Base-by-base conservation (phyloP, 2,888 invertebrate genomes). In the Hyles lineata region DNA sequence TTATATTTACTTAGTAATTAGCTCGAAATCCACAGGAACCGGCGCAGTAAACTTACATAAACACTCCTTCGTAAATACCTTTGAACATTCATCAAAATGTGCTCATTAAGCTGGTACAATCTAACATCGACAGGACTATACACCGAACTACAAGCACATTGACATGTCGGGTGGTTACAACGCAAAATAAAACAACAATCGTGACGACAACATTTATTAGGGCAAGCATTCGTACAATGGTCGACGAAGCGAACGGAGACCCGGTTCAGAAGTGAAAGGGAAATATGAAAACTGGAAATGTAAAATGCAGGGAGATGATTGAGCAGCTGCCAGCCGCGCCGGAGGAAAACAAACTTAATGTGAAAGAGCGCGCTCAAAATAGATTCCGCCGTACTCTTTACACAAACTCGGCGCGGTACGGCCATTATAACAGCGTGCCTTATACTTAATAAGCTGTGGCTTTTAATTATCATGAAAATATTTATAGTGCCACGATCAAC, bases 111-210 rank as follows among this genome's bases (percentile, higher is more conserved):
- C 67, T 23, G 21, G 43, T 35, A 35, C 32, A 32, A 62, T 63
- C 43, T 62, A 62, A 63, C 63, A 63, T 63, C 15, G 63, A 63
- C 74, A 74, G 76, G 78, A 74, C 81, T 83, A 83, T 77, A 84
- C 81, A 85, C 80, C 73, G 76, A 81, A 85, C 83, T 86, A 80
- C 71, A 80, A 74, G 55, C 32, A 61, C 61, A 52, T 35, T 21
- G 32, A 55, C 55, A 52, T 61, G 50, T 35, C 23, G 43, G 55
- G 70, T 70, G 76, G 77, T 76, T 77, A 84, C 82, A 85, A 90
- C 88, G 87, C 89, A 91, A 89, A 91, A 94, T 93, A 90, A 93
- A 94, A 94, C 93, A 90, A 92, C 92, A 83, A 83, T 89, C 83
- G 85, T 88, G 83, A 82, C 85, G 79, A 78, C 80, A 91, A 92